phyloP scores from a whole-genome alignment of 2,888 invertebrate species.

The Platycnemis pennipes region DNA sequence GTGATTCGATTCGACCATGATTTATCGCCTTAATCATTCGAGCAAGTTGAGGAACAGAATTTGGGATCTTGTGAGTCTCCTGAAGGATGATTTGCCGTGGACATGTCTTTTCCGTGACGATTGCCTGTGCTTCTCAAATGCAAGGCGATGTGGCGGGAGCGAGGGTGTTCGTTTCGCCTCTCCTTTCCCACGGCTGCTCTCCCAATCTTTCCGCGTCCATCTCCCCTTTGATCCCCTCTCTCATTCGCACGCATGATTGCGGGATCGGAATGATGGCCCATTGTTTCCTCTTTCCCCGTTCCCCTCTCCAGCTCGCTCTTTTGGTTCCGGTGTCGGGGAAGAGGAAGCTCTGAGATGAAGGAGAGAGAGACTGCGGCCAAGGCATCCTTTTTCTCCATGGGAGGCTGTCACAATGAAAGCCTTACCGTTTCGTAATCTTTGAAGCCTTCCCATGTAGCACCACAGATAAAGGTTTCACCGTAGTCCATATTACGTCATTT shows the following conservation, averaged over 20 bases:
- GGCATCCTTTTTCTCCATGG: background rate
- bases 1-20: no score
- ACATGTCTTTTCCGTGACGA: background rate
- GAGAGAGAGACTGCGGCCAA: background rate
- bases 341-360: no score
- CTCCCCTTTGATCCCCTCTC: background rate
- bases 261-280: background rate
- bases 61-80: no score
- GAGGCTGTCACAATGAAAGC: background rate
- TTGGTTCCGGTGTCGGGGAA: background rate
- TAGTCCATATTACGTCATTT: background rate
- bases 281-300: background rate
- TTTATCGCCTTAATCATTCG: no score
- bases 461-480: background rate
- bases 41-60: no score
- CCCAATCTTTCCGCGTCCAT: background rate
- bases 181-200: background rate
- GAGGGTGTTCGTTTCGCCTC: background rate
- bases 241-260: conserved; percentile 7
- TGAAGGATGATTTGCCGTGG: no score
- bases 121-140: background rate
- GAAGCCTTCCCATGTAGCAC: background rate
- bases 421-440: background rate
- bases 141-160: conserved; percentile 29
- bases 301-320: background rate